Evolutionary conservation across 2,797 vertebrate genomes (phyloP), one percentile per base, ranked within the genome.

Genomic region (Somateria mollissima): DNA sequence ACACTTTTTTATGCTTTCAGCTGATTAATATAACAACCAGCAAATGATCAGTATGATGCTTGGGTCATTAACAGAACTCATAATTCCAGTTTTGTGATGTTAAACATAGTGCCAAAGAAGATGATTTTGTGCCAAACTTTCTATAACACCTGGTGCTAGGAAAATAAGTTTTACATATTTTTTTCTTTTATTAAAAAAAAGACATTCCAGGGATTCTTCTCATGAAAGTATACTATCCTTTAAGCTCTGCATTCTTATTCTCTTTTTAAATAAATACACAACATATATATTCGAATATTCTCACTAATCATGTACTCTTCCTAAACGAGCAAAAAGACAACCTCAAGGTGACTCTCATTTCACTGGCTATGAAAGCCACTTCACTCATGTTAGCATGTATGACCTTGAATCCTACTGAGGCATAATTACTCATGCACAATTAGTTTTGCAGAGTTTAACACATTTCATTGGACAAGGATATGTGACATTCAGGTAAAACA

Each of bases 1-100:
- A 34, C 49, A 34, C 12, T 37, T 72, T 92, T 61, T 6, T 53
- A 64, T 93, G 54, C 10, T 89, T 96, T 95, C 54, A 70, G 24
- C 8, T 47, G 8, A 94, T 96, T 93, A 72, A 72, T 87, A 37
- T 34, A 91, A 65, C 72, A 92, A 72, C 71, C 37, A 92, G 82
- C 32, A 91, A 87, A 72, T 69, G 3, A 95, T 89, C 82, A 87
- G 34, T 51, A 37, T 75, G 62, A 78, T 56, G 41, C 86, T 81
- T 81, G 30, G 47, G n/a, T 27, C 41, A 73, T 75, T 91, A 96
- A 72, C 16, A 84, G 75, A 85, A 57, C 30, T 77, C 6, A 3
- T 72, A 77, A 80, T 78, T 95, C 30, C 41, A 56, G 34, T 60
- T 80, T 70, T 93, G 39, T 56, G 45, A 45, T 15, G 28, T 87